Base-by-base conservation (phyloP, 2,888 invertebrate species). In the Coremacera marginata region DNA sequence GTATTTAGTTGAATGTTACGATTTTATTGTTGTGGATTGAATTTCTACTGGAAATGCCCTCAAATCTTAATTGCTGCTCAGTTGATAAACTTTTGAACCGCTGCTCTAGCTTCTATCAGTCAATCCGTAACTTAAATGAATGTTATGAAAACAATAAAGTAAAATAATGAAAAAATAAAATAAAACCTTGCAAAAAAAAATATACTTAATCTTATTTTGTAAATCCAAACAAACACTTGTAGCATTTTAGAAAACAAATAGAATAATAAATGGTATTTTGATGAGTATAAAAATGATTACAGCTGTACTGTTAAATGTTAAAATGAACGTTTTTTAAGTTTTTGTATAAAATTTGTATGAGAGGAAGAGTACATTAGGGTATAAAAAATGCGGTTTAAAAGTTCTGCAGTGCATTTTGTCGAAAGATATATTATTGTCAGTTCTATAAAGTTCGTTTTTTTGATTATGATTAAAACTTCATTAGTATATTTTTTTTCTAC, bases 1-100 rank as follows among this genome's bases (percentile, higher is more conserved):
- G 79, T 83, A 4, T 86, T 86, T 80, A 84, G 78, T 77, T 85
- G 78, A 79, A 73, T 44, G 25, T 25, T 25, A 5, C 49, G 22
- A 57, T 57, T 19, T 57, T 25, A 25, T 19, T n/a, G 55, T 11
- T 60, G n/a, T 25, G 1, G 52, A 68, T n/a, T 27, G 37, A 67
- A 49, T n/a, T 67, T n/a, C 49, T 14, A 49, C 19, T 49, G n/a
- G 68, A 44, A 44, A 44, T 44, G 44, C 44, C 14, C 44, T 44
- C 11, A 44, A 44, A 11, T 22, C 27, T 68, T 16, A 16, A 51
- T 51, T 49, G 22, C 49, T 25, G n/a, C 16, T 19, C 14, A 27
- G 9, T 60, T 72, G 72, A 72, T 72, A 72, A 72, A 62, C 72
- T 72, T 62, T 60, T 72, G 72, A 72, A 72, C 72, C 44, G 57